Evolutionary conservation across 2,888 invertebrate species (phyloP), one percentile per base, ranked within the genome.

Genomic region (Eubasilissa splendida): DNA sequence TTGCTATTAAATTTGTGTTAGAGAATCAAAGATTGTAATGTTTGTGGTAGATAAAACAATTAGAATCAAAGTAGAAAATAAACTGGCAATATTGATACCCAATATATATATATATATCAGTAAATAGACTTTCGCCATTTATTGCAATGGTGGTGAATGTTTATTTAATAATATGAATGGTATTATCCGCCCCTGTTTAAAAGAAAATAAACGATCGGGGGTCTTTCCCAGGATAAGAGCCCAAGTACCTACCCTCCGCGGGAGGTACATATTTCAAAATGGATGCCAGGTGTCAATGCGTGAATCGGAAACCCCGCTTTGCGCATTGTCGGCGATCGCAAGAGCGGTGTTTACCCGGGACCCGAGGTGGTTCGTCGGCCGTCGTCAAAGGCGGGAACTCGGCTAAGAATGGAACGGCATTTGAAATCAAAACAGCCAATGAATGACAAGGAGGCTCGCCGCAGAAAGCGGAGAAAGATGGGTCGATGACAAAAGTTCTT

Each of bases 351-450:
- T 66, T 33, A 71, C 33, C 31, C 2, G 54, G 56, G 54, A 56
- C 56, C 71, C 11, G n/a, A 42, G 71, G 14, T 56, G 71, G 54
- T 71, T 22, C 22, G 71, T 54, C 54, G 71, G 56, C 54, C 54
- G 22, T n/a, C 71, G 11, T 22, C 56, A 71, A 71, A 33, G 71
- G 71, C 71, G 71, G 71, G 71, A 71, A 71, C 71, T 14, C 31
- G 1, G n/a, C 4, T 3, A 71, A 53, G 14, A 71, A 54, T 4
- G 71, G 54, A 56, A 33, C 56, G 54, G 33, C 54, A 71, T 71
- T 56, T 71, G 33, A 71, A 71, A 71, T 71, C 53, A 54, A 71
- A 71, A 71, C 71, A 71, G 56, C 71, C 71, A 71, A 71, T 71
- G 71, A 71, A 54, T 71, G 56, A 71, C 54, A 54, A 71, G 71